These are phyloP conservation scores for Propithecus coquereli DNA, from an alignment of 2,113 vertebrate genomes.

Conservation along the genomic window DNA sequence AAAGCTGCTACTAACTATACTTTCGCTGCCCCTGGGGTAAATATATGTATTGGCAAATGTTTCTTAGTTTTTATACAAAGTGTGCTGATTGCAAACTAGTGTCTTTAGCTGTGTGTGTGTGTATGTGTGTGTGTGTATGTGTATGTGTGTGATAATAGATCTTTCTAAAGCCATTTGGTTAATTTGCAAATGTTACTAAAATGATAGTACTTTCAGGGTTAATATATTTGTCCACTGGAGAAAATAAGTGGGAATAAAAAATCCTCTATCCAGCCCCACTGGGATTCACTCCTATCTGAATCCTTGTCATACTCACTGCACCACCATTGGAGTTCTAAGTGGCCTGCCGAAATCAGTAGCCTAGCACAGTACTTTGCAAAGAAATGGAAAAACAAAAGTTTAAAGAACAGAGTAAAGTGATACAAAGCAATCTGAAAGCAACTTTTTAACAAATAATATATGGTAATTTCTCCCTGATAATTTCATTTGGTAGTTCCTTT, in stretches of 20 bases:
- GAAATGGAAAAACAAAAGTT: neutral
- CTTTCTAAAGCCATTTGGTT: neutral
- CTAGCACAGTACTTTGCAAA: neutral
- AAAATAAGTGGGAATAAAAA: neutral
- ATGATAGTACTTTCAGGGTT: neutral
- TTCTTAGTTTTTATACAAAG: neutral
- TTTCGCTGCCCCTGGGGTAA: neutral
- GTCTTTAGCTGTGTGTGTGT: neutral
- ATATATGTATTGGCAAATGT: neutral
- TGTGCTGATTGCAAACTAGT: neutral
- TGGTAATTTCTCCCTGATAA: neutral
- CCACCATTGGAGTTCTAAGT: neutral
- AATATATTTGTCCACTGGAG: neutral
- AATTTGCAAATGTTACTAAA: neutral
- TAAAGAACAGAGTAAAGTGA: neutral
- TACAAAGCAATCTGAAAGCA: neutral
- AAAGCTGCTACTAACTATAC: neutral
- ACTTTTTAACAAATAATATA: neutral
- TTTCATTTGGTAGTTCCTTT: neutral
- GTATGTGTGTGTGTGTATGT: neutral
- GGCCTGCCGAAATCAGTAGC: neutral
- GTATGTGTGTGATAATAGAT: neutral
- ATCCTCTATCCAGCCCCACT: accelerated
- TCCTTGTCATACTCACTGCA: neutral
- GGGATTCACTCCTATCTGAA: neutral